A percentile compares a stretch with the other conserved stretches of the same genome.
Evolutionary conservation across 2,797 vertebrate species (phyloP).

Genomic region (Myotis planiceps): DNA sequence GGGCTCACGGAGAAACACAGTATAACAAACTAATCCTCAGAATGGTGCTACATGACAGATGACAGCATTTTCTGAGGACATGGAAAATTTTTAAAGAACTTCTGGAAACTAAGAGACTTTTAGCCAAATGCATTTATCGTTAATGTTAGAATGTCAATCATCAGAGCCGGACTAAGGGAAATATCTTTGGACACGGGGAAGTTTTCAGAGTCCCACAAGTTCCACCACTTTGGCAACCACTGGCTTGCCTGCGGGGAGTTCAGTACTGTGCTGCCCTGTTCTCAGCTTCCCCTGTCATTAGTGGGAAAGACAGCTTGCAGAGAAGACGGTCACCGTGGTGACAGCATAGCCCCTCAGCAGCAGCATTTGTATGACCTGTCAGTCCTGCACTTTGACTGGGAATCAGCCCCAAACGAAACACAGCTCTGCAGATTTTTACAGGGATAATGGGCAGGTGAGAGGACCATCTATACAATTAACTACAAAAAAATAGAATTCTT

Average conservation of each 20-base stretch:
- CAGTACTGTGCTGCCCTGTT: not conserved
- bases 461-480: not conserved
- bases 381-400: not conserved
- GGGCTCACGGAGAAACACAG: not conserved
- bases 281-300: not conserved
- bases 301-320: not conserved
- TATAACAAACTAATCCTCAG: not conserved
- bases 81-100: not conserved
- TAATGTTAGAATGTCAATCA: slow-evolving; percentile 27
- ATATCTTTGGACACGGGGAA: not conserved
- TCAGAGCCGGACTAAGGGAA: not conserved
- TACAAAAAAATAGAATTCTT: not conserved
- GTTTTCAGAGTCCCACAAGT: slow-evolving; percentile 4
- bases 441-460: not conserved
- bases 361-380: not conserved
- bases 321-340: not conserved
- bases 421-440: not conserved
- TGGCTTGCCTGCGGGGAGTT: not conserved
- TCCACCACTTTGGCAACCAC: not conserved
- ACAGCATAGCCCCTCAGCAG: not conserved
- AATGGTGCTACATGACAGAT: not conserved
- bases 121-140: not conserved
- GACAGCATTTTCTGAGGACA: not conserved
- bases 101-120: slow-evolving; percentile 5
- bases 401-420: not conserved